Evolutionary conservation across 2,113 vertebrate genomes (phyloP).

Genomic region (Protomyctophum bolini): DNA sequence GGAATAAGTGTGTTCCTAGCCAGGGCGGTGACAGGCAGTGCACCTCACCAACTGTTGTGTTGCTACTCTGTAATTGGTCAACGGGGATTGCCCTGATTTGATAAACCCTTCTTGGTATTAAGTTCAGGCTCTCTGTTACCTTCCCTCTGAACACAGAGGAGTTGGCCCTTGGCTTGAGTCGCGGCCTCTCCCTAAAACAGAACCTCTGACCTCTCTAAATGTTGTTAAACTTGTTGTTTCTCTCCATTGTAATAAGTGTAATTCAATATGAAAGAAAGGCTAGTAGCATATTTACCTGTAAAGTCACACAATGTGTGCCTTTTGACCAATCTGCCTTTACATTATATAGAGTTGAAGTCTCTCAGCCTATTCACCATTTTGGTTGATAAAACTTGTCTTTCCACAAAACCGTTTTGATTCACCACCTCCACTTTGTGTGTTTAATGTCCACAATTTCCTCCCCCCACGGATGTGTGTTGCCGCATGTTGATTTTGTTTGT

Average conservation of each 20-base stretch:
- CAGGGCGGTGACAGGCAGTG: slow-evolving; percentile 54
- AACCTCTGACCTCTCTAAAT: neutral
- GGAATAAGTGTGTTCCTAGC: slow-evolving; percentile 34
- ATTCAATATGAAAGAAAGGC: neutral
- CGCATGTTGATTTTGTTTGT: slow-evolving; percentile 79
- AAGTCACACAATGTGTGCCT: no score
- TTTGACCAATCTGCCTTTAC: neutral
- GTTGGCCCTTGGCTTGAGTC: neutral
- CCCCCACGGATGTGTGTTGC: slow-evolving; percentile 62
- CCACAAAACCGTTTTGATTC: neutral
- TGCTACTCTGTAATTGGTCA: slow-evolving; percentile 54
- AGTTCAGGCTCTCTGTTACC: slow-evolving; percentile 48
- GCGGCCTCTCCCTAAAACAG: slow-evolving; percentile 1
- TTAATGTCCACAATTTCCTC: slow-evolving; percentile 64
- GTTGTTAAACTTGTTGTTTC: neutral
- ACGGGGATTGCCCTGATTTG: slow-evolving; percentile 75
- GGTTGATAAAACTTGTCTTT: neutral
- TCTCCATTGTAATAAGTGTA: neutral
- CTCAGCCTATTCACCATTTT: neutral
- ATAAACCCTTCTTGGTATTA: slow-evolving; percentile 69
- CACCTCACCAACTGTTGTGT: slow-evolving; percentile 67
- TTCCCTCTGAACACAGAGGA: slow-evolving; percentile 5
- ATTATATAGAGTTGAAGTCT: neutral
- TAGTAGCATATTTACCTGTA: neutral
- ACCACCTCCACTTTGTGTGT: slow-evolving; percentile 48